Percentiles rank a stretch among this genome's conserved stretches.
These are phyloP conservation scores for Halesus radiatus DNA, from an alignment of 1,140 invertebrate species.

Conservation along the genomic window DNA sequence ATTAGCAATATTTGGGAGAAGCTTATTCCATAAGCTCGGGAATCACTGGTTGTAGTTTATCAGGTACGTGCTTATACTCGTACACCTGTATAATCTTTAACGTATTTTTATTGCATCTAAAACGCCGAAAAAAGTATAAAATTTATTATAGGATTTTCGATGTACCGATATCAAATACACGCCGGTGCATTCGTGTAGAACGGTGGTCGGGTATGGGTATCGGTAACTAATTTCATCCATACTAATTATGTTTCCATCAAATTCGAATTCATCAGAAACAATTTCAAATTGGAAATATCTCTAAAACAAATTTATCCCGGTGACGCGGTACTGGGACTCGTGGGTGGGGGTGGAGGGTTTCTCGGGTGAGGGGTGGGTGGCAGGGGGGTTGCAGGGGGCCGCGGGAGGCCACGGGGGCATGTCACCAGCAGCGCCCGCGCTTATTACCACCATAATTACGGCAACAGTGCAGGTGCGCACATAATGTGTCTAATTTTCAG, in stretches of 20 bases:
- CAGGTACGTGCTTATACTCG: too few relatives aligned
- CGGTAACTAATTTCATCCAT: background rate
- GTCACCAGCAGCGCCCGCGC: constrained; percentile 48
- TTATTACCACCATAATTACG: constrained; percentile 54
- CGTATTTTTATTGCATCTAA: too few relatives aligned
- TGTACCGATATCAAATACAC: too few relatives aligned
- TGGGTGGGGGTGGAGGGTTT: too few relatives aligned
- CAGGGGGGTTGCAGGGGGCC: background rate
- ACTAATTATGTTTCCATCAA: constrained; percentile 48
- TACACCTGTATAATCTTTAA: too few relatives aligned
- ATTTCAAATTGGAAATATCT: constrained; percentile 41
- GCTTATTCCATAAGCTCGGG: too few relatives aligned
- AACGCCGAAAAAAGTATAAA: too few relatives aligned
- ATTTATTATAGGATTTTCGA: too few relatives aligned
- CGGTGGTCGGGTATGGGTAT: constrained; percentile 1
- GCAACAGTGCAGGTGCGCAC: constrained; percentile 47
- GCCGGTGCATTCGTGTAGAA: background rate
- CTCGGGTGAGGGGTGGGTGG: too few relatives aligned
- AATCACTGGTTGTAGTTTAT: too few relatives aligned
- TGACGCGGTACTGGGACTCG: too few relatives aligned
- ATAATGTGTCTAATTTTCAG: constrained; percentile 57
- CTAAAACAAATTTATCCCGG: constrained; percentile 42
- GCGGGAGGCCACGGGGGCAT: constrained; percentile 5
- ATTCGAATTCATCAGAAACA: constrained; percentile 47
- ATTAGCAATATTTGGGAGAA: too few relatives aligned